These are phyloP conservation scores for Stenodera caucasica DNA, from an alignment of 2,888 invertebrate genomes.

Conservation along the genomic window DNA sequence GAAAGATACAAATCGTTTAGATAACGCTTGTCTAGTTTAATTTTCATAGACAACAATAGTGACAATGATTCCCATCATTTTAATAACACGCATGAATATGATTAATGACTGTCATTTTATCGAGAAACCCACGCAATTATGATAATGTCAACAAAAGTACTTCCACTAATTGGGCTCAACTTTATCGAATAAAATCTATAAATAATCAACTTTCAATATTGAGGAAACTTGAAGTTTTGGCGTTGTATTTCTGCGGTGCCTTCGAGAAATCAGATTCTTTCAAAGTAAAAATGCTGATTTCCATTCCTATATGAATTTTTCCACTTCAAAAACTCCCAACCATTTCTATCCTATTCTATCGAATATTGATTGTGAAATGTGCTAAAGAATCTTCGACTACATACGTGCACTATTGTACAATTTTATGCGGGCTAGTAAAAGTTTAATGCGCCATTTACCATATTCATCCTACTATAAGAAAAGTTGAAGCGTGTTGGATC, in stretches of 20 bases:
- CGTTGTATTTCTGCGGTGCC: no score
- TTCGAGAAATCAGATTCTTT: no score
- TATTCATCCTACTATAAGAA: conserved; percentile 37
- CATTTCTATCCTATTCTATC: no score
- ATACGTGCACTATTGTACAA: background rate
- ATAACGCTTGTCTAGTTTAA: background rate
- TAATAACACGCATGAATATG: background rate
- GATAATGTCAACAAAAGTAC: background rate
- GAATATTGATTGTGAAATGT: no score
- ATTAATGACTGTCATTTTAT: background rate
- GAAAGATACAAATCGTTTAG: background rate
- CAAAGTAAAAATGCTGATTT: no score
- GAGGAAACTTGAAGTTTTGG: no score
- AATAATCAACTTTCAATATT: no score
- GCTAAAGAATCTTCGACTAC: no score
- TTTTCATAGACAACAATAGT: background rate
- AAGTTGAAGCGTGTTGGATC: conserved; percentile 38
- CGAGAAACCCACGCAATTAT: background rate
- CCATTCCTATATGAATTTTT: no score
- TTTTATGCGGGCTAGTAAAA: conserved; percentile 21
- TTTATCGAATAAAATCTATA: background rate
- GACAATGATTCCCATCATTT: background rate
- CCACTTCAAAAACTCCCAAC: no score
- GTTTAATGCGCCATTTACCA: conserved; percentile 36
- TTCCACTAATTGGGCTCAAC: background rate